Base-by-base conservation (phyloP, 2,797 vertebrate species). In the Pseudochaenichthys georgianus region DNA sequence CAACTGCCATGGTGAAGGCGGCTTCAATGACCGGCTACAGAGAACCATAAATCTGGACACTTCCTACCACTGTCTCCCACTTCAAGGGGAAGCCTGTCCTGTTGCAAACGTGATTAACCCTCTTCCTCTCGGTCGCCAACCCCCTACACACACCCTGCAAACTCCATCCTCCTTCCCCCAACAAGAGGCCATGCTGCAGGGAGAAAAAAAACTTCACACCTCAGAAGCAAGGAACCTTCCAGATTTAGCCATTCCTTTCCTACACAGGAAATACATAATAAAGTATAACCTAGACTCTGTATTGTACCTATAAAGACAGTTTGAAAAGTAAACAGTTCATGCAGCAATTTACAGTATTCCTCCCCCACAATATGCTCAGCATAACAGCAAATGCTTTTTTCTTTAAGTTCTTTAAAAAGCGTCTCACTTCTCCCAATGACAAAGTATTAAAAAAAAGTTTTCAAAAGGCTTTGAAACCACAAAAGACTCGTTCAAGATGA, bases 41-140 rank as follows among this genome's bases (percentile, higher is more conserved):
- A 79, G 83, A 63, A 45, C 88, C 93, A 94, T 96, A 95, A 95
- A 95, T 96, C 92, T 94, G 88, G 75, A 93, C 93, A 89, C 94
- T 96, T 95, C 94, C 94, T 94, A 94, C 88, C 85, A 85, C 93
- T 94, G 93, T 95, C 94, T 95, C 73, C 81, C 64, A 93, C 94
- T 94, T 95, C 91, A 95, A 95, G 92, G 94, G 91, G 87, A 94
- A 90, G 89, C 86, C 86, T 88, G 88, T 91, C 88, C 91, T 92
- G 92, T 93, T 91, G 83, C 93, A 94, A 93, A 93, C 92, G 84
- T 83, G 88, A 93, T 94, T 93, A 93, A 92, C 88, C 83, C 82
- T 91, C 79, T 93, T 92, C 89, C 89, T 92, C 80, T 88, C 65
- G 48, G 69, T 85, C 80, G 78, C 75, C 79, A 82, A 50, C 70